Base-by-base conservation (phyloP, 1,140 invertebrate species). In the Hestina assimilis region DNA sequence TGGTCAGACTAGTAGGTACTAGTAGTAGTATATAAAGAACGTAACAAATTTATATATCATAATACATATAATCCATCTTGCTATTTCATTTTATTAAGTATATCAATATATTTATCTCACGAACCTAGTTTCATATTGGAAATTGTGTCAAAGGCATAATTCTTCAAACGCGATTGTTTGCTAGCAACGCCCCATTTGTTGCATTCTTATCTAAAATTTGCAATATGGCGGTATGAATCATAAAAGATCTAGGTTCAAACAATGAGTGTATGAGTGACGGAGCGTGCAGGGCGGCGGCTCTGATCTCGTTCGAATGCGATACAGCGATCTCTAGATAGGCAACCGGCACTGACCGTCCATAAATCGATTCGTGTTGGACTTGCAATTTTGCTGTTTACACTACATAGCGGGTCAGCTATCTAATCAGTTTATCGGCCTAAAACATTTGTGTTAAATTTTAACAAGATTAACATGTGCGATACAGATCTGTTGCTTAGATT, bases 331-430 rank as follows among this genome's bases (percentile, higher is more conserved):
- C 17, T 45, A 52, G 75, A 79, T 83, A 65, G 59, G 50, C 55
- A 63, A 61, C 45, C 66, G 58, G 46, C 62, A 75, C 72, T 79
- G 70, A 68, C 74, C 72, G 69, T 56, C 66, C 73, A 75, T 77
- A 79, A 84, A 80, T 83, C 82, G 70, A 75, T 66, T 68, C 74
- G 77, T 73, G 72, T 79, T 83, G 70, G 76, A 82, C 77, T 75
- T 82, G 72, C 65, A 73, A 66, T 75, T 83, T 74, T 63, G 50
- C 71, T 75, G 67, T 80, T 78, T 75, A 72, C 67, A 69, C 67
- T 72, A 69, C 60, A 66, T 65, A 59, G 56, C 66, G 70, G 55
- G 73, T 77, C 66, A 72, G 55, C 71, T 74, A 79, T 84, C 76
- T 82, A 79, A 83, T 74, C 66, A 67, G 79, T 78, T 73, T 75